phyloP scores from a whole-genome alignment of 2,888 invertebrate genomes.

The Hypolimnas misippus region DNA sequence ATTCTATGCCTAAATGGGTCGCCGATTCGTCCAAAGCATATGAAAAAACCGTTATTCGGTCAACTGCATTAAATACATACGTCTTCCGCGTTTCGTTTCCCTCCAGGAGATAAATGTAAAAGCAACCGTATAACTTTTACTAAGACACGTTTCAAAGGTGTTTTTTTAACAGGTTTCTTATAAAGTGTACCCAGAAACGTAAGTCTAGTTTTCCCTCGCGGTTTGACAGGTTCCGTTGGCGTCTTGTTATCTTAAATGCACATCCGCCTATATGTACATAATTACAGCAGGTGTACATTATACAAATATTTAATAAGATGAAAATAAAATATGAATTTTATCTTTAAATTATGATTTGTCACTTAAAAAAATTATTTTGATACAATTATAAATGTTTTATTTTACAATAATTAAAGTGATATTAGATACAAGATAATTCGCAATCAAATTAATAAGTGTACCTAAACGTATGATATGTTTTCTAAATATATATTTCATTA shows the following conservation, averaged over 20 bases:
- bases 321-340: background rate
- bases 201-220: slow-evolving; percentile 59
- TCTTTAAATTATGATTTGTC: too few relatives aligned
- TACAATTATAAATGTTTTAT: background rate
- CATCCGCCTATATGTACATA: slow-evolving; percentile 62
- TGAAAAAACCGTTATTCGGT: slow-evolving; percentile 26
- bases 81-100: slow-evolving; percentile 32
- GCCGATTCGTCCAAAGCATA: slow-evolving; percentile 14
- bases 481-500: background rate
- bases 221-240: slow-evolving; percentile 58
- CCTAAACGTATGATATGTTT: background rate
- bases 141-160: slow-evolving; percentile 16
- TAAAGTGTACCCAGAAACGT: slow-evolving; percentile 47
- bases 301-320: background rate
- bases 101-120: slow-evolving; percentile 17
- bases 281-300: slow-evolving; percentile 57
- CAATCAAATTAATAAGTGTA: background rate
- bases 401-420: background rate
- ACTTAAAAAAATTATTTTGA: too few relatives aligned
- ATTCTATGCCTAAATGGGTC: slow-evolving; percentile 20
- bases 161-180: slow-evolving; percentile 31
- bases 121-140: slow-evolving; percentile 23
- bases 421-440: background rate
- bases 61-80: slow-evolving; percentile 14
- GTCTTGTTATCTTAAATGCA: slow-evolving; percentile 58